Base-by-base conservation (phyloP, 2,797 vertebrate species). In the Tapera naevia region DNA sequence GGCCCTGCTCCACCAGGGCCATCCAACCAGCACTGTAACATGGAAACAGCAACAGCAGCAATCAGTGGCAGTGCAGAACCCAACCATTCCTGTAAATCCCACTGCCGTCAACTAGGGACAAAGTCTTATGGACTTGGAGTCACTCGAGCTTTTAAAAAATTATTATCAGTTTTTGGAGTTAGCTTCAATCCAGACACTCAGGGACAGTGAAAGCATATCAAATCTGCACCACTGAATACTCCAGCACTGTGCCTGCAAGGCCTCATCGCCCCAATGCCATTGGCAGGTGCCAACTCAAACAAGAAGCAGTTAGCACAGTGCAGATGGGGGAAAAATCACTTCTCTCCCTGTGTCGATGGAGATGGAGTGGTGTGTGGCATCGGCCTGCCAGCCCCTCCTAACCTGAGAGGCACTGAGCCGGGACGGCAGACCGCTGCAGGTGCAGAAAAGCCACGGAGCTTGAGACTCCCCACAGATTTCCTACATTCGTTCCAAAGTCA, bases 401-500 rank as follows among this genome's bases (percentile, higher is more conserved):
- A 18, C 37, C 66, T 19, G 2, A 81, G 85, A 94, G 91, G 85
- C 94, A 84, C 76, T 0, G 5, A 67, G 58, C 58, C 1, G 46
- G 94, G 92, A 60, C n/a, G 0, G 65, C 75, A 80, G 28, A 46
- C 32, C 4, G 12, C 89, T 94, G 88, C 95, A 97, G 94, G 94
- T 97, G 96, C 92, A 91, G 94, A 85, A 91, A 91, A 91, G 72
- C 56, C 89, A 71, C 0, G 4, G 91, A 86, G 83, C 50, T 78
- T 2, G 15, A 86, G 62, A 67, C 62, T 95, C 95, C 89, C 85
- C 2, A 0, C 86, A 80, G 94, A 82, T 93, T 95, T 93, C 92
- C 92, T 91, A 69, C 11, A 37, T 50, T 93, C 72, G 56, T 94
- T 94, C 94, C 91, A 91, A 76, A 94, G 88, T 92, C 92, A 94